phyloP scores from a whole-genome alignment of 1,140 invertebrate species.

The Colletes latitarsis region DNA sequence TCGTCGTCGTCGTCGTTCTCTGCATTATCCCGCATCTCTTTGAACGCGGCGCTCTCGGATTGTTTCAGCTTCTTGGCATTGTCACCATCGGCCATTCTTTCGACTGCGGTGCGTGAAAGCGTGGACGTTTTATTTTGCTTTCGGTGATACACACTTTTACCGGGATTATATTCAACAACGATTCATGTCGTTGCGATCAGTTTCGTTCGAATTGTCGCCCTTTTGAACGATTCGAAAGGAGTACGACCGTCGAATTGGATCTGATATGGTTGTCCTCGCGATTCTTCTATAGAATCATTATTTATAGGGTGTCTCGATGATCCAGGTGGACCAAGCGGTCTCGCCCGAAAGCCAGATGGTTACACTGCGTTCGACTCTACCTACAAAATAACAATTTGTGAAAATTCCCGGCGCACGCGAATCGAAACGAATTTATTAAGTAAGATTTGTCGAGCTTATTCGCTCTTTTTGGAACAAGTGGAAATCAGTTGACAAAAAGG shows the following conservation, averaged over 20 bases:
- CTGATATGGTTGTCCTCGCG: slow-evolving; percentile 61
- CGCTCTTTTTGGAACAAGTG: too few species aligned
- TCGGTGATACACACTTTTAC: slow-evolving; percentile 11
- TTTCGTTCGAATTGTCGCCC: slow-evolving; percentile 59
- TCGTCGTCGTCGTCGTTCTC: slow-evolving; percentile 70
- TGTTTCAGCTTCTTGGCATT: slow-evolving; percentile 40
- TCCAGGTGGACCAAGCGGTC: slow-evolving; percentile 63
- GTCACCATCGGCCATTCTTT: slow-evolving; percentile 70
- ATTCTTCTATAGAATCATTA: slow-evolving; percentile 68
- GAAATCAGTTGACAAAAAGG: too few species aligned
- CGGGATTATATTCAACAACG: slow-evolving; percentile 29
- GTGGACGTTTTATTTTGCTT: slow-evolving; percentile 35
- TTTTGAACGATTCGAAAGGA: slow-evolving; percentile 62
- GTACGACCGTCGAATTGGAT: slow-evolving; percentile 80
- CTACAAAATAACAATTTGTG: slow-evolving; percentile 51
- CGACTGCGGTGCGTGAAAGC: slow-evolving; percentile 62
- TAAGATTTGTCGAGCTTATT: too few species aligned
- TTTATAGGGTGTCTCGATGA: slow-evolving; percentile 69
- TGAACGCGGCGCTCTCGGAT: not conserved
- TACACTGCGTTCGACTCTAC: slow-evolving; percentile 64
- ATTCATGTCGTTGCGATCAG: slow-evolving; percentile 52
- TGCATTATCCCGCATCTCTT: slow-evolving; percentile 38
- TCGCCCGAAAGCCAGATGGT: slow-evolving; percentile 62
- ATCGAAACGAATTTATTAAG: not conserved
- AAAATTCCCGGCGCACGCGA: not conserved